These are phyloP conservation scores for Periplaneta americana DNA, from an alignment of 1,140 invertebrate genomes.

Conservation along the genomic window DNA sequence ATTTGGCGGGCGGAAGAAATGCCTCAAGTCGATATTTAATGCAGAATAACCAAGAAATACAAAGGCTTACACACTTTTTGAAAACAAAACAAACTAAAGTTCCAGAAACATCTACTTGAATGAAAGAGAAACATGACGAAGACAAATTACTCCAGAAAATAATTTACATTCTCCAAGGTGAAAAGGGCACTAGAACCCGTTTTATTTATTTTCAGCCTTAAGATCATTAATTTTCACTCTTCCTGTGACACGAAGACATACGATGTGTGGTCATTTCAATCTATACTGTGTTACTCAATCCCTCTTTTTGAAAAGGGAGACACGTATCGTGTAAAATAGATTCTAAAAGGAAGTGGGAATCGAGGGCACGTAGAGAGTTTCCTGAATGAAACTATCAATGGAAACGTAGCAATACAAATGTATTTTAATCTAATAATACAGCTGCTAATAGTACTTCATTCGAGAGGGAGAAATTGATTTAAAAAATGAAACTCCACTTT, in stretches of 20 bases:
- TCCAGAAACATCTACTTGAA: too few relatives aligned
- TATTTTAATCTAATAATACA: background rate
- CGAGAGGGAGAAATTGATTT: background rate
- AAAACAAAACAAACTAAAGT: too few relatives aligned
- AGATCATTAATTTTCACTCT: background rate
- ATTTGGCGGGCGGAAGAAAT: too few relatives aligned
- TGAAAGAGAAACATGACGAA: too few relatives aligned
- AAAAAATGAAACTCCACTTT: background rate
- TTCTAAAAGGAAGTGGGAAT: too few relatives aligned
- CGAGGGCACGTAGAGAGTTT: background rate
- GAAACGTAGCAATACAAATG: background rate
- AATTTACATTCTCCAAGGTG: background rate
- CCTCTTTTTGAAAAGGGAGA: background rate
- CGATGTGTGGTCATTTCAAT: background rate
- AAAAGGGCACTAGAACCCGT: background rate
- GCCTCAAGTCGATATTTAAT: too few relatives aligned
- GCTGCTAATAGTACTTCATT: background rate
- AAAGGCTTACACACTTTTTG: too few relatives aligned
- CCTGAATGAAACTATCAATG: background rate
- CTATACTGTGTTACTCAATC: background rate
- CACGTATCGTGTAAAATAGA: too few relatives aligned
- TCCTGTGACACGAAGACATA: background rate
- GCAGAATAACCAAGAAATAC: too few relatives aligned
- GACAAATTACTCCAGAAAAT: background rate
- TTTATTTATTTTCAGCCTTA: background rate